Conservation (phyloP, 2,888 invertebrate species). For the Drosophila ezoana region DNA sequence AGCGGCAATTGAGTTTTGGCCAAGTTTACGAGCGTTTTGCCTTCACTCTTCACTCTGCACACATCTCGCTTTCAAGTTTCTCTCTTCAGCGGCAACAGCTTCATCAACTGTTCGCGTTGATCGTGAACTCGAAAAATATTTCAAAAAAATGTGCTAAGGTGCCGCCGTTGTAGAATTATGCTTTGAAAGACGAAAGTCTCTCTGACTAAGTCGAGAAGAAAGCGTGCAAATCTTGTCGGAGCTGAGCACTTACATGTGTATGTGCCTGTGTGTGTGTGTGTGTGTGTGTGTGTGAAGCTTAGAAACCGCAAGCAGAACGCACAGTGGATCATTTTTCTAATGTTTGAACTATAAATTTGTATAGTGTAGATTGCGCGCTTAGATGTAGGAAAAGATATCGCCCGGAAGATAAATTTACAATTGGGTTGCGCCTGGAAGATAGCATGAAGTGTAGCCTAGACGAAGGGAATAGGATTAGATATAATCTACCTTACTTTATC, state of each 20-base stretch:
- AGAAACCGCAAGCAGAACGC: slow-evolving; percentile 4
- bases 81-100: slow-evolving; percentile 13
- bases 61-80: not conserved
- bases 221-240: slow-evolving; percentile 68
- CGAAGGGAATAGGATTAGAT: too few species aligned
- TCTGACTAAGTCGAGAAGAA: slow-evolving; percentile 61
- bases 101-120: slow-evolving; percentile 44
- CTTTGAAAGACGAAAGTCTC: slow-evolving; percentile 54
- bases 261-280: not conserved
- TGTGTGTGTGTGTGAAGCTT: slow-evolving; percentile 4
- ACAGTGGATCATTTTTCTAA: slow-evolving; percentile 20
- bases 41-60: not conserved
- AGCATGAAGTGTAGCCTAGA: too few species aligned
- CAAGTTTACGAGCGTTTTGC: slow-evolving; percentile 36
- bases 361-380: not conserved
- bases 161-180: slow-evolving; percentile 50
- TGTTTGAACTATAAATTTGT: not conserved
- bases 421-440: too few species aligned
- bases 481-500: too few species aligned
- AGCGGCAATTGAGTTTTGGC: slow-evolving; percentile 62
- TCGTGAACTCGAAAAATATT: slow-evolving; percentile 70
- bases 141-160: slow-evolving; percentile 70
- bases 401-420: too few species aligned
- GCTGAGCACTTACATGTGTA: not conserved
- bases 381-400: too few species aligned